phyloP scores from a whole-genome alignment of 2,888 invertebrate genomes.

The Beris morrisii region DNA sequence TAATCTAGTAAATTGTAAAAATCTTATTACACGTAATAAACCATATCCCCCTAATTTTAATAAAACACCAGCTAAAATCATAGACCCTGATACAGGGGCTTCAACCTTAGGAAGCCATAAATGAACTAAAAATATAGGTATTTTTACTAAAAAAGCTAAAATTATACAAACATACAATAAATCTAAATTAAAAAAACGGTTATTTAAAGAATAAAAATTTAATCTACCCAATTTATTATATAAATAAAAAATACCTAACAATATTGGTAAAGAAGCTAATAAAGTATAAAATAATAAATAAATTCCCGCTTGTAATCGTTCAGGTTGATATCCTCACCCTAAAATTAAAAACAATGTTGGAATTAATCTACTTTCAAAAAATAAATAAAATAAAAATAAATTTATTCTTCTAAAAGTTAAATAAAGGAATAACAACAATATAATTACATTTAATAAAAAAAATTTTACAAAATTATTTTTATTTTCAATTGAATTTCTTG shows the following conservation, averaged over 20 bases:
- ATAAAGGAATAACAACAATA: slow-evolving; percentile 61
- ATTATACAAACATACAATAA: slow-evolving; percentile 27
- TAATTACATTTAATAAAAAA: slow-evolving; percentile 60
- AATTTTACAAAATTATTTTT: slow-evolving; percentile 57
- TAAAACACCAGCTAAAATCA: too few relatives aligned
- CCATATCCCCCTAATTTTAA: too few relatives aligned
- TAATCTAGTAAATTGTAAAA: too few relatives aligned
- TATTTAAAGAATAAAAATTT: slow-evolving; percentile 63
- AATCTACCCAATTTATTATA: slow-evolving; percentile 49
- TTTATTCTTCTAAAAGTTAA: slow-evolving; percentile 62
- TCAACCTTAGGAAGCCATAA: too few relatives aligned
- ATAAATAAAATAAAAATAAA: slow-evolving; percentile 70
- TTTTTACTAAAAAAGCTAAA: too few relatives aligned
- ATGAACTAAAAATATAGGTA: too few relatives aligned
- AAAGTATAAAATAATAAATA: too few relatives aligned
- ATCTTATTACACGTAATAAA: too few relatives aligned
- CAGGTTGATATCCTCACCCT: slow-evolving; percentile 69
- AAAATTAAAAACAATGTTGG: slow-evolving; percentile 69
- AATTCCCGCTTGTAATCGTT: slow-evolving; percentile 57
- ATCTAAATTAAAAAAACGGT: slow-evolving; percentile 68
- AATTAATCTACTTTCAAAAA: slow-evolving; percentile 70
- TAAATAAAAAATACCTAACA: slow-evolving; percentile 35
- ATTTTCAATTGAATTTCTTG: slow-evolving; percentile 59
- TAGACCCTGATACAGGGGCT: too few relatives aligned
- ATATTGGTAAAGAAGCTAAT: background rate